A percentile compares a stretch with the other conserved stretches of the same genome.
Conservation (phyloP, 2,113 vertebrate species). For the Chionomys nivalis region DNA sequence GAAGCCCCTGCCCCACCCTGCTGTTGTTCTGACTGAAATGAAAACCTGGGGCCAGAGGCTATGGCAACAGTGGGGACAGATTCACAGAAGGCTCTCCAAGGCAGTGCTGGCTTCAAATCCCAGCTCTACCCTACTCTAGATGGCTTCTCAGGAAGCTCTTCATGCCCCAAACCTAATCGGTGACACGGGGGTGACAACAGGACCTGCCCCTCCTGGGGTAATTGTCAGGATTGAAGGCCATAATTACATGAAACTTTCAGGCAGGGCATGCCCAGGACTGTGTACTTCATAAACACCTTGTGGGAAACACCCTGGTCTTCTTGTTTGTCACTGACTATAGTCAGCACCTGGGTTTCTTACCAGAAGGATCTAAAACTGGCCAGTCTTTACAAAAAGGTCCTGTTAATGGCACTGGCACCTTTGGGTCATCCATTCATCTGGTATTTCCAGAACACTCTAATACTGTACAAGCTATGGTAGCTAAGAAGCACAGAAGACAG, state of each 20-base stretch:
- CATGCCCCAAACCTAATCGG: accelerated
- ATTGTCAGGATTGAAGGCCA: not conserved
- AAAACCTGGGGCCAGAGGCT: accelerated
- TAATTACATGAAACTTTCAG: accelerated
- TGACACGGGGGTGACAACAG: accelerated
- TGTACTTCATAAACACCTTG: accelerated
- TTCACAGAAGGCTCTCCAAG: accelerated
- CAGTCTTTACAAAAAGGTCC: accelerated
- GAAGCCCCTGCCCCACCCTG: accelerated
- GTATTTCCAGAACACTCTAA: not conserved
- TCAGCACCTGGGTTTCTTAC: accelerated
- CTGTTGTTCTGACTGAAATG: accelerated
- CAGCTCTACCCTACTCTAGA: accelerated
- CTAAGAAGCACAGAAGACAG: accelerated
- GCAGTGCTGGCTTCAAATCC: too few species aligned
- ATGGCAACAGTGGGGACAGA: accelerated
- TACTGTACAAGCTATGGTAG: accelerated
- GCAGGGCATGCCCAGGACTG: accelerated
- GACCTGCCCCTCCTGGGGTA: accelerated
- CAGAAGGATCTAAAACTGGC: accelerated
- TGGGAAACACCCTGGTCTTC: accelerated
- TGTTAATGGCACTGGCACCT: accelerated
- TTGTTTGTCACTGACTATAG: accelerated
- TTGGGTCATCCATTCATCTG: accelerated
- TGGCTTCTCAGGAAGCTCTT: accelerated